Percentiles rank a stretch among this genome's conserved stretches.
Conservation (phyloP, 2,113 vertebrate species). For the Dipodomys merriami region DNA sequence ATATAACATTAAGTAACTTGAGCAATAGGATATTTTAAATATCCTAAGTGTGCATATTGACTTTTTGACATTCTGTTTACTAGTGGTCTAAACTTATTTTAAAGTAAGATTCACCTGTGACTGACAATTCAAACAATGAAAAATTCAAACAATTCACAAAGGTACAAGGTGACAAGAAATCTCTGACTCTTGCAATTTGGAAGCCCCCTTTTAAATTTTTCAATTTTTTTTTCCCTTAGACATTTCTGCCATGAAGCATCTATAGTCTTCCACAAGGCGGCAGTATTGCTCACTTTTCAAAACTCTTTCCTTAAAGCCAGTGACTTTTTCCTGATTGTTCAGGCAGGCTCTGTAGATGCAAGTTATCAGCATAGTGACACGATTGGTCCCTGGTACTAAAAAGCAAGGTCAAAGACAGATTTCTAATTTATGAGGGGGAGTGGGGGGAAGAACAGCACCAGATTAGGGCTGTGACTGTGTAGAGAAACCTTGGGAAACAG, state of each 20-base stretch:
- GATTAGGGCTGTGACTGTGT: neutral
- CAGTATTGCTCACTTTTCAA: conserved; percentile 64
- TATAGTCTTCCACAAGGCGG: conserved; percentile 68
- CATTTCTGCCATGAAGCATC: neutral
- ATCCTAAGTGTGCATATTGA: neutral
- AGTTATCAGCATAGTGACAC: neutral
- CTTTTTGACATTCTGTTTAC: conserved; percentile 47
- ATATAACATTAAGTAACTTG: conserved; percentile 43
- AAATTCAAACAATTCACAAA: conserved; percentile 19
- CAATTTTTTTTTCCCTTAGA: neutral
- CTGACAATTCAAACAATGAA: neutral
- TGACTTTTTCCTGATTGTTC: neutral
- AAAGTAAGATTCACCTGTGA: conserved; percentile 17
- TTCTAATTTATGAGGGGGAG: neutral
- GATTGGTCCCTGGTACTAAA: neutral
- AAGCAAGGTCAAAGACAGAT: neutral
- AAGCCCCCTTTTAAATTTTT: neutral
- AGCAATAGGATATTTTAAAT: conserved; percentile 21
- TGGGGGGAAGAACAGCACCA: neutral
- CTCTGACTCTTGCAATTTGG: neutral
- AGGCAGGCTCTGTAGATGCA: neutral
- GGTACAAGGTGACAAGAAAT: conserved; percentile 39
- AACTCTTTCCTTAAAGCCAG: neutral
- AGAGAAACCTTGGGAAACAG: neutral
- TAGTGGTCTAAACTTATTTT: conserved; percentile 15